Conservation (phyloP, 2,113 vertebrate species). For the Aegithalos caudatus region DNA sequence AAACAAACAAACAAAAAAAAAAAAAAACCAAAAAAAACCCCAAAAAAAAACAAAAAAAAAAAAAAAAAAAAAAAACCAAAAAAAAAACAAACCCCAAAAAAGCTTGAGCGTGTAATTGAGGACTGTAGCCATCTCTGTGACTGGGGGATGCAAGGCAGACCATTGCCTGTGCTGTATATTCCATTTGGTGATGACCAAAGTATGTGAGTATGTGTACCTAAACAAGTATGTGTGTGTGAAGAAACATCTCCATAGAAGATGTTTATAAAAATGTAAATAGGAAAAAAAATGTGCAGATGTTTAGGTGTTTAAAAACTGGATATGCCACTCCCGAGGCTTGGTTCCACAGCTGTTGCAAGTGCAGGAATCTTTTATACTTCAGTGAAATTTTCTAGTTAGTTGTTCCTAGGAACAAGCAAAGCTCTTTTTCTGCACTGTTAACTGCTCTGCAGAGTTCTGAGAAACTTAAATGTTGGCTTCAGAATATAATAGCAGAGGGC, state of each 20-base stretch:
- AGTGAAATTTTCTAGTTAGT: neutral
- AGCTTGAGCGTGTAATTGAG: neutral
- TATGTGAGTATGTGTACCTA: accelerated
- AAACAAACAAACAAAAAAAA: no score
- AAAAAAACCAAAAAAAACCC: neutral
- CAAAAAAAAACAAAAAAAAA: neutral
- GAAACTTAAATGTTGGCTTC: neutral
- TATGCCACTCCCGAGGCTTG: neutral
- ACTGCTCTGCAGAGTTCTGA: neutral
- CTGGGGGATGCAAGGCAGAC: neutral
- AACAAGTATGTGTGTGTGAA: neutral
- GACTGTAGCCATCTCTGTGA: neutral
- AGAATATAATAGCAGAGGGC: neutral
- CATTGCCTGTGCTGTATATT: neutral
- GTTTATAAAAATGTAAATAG: neutral
- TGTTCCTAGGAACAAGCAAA: neutral
- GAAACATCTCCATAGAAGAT: neutral
- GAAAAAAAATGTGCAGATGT: neutral
- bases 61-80: neutral
- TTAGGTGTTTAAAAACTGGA: neutral
- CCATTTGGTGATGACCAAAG: neutral
- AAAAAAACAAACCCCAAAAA: neutral
- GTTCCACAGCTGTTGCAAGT: neutral
- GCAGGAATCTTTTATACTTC: neutral
- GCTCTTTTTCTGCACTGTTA: neutral